Evolutionary conservation across 2,888 invertebrate genomes (phyloP).

Genomic region (Caenorhabditis virilis): DNA sequence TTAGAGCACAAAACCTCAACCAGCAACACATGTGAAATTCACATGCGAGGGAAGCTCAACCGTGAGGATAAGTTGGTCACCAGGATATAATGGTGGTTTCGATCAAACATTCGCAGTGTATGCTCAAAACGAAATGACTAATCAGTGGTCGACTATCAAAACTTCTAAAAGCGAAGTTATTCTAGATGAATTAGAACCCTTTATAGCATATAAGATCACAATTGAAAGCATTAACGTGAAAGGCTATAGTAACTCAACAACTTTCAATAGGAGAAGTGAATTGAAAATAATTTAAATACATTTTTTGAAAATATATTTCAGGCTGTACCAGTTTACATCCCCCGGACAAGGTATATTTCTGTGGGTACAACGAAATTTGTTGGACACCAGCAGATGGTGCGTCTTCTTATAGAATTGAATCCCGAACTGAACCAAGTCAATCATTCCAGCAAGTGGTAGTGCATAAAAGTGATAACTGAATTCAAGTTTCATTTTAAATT

Average conservation of each 20-base stretch:
- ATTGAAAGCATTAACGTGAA: slow-evolving; percentile 52
- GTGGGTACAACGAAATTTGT: slow-evolving; percentile 34
- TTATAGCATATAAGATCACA: slow-evolving; percentile 47
- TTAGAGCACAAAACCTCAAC: slow-evolving; percentile 56
- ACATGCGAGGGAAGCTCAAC: slow-evolving; percentile 41
- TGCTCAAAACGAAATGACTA: slow-evolving; percentile 32
- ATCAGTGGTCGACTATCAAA: slow-evolving; percentile 23
- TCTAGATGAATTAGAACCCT: slow-evolving; percentile 39
- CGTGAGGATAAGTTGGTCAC: slow-evolving; percentile 44
- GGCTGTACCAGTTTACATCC: slow-evolving; percentile 42
- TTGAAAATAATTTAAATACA: too few relatives aligned
- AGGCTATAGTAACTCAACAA: slow-evolving; percentile 48
- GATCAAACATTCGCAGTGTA: slow-evolving; percentile 50
- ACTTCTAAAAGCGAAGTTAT: slow-evolving; percentile 26
- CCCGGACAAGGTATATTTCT: slow-evolving; percentile 30
- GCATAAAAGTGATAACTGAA: not conserved
- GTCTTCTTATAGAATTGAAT: slow-evolving; percentile 45
- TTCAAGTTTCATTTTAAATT: too few relatives aligned
- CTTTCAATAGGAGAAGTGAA: slow-evolving; percentile 41
- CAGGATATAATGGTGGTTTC: slow-evolving; percentile 52
- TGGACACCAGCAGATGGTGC: slow-evolving; percentile 49
- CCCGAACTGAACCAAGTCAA: slow-evolving; percentile 16
- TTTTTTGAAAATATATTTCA: too few relatives aligned
- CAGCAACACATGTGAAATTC: slow-evolving; percentile 33
- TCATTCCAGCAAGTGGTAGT: slow-evolving; percentile 31